These are phyloP conservation scores for Oxyscelio sp. DNA, from an alignment of 2,888 invertebrate species.

Conservation along the genomic window DNA sequence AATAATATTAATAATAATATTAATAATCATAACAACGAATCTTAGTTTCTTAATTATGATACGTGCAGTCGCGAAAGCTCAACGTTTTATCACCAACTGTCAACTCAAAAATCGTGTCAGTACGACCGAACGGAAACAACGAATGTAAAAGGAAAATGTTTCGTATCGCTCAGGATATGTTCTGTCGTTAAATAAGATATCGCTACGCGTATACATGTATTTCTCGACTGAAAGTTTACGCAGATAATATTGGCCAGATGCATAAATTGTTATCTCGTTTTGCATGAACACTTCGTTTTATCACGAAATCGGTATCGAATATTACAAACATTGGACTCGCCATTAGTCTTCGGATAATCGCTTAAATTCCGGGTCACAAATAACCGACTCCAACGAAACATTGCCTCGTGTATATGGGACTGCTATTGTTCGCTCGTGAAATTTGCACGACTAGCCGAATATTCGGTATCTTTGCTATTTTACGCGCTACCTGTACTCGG, in stretches of 20 bases:
- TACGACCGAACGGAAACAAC: slow-evolving; percentile 1
- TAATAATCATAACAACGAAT: neutral
- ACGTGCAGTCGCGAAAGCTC: slow-evolving; percentile 41
- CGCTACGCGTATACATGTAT: slow-evolving; percentile 43
- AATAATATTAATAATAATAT: neutral
- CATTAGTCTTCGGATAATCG: slow-evolving; percentile 48
- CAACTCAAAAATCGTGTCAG: slow-evolving; percentile 27
- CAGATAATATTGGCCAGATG: slow-evolving; percentile 67
- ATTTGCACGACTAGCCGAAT: slow-evolving; percentile 59
- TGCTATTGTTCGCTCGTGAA: neutral
- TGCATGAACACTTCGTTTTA: slow-evolving; percentile 70
- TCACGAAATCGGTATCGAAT: slow-evolving; percentile 53
- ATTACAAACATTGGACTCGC: slow-evolving; percentile 36
- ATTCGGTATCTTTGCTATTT: slow-evolving; percentile 19
- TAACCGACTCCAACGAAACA: slow-evolving; percentile 8
- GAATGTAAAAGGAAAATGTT: slow-evolving; percentile 5
- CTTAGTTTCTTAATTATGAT: slow-evolving; percentile 17
- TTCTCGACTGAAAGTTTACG: slow-evolving; percentile 61
- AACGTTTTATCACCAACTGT: slow-evolving; percentile 44
- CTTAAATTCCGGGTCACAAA: slow-evolving; percentile 42
- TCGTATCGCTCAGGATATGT: slow-evolving; percentile 58
- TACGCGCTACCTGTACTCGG: slow-evolving; percentile 25
- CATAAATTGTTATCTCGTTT: too few species aligned
- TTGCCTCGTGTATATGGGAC: slow-evolving; percentile 30
- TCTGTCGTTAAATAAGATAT: slow-evolving; percentile 61